Evolutionary conservation across 2,888 invertebrate genomes (phyloP).

Genomic region (Megastigmus dorsalis): DNA sequence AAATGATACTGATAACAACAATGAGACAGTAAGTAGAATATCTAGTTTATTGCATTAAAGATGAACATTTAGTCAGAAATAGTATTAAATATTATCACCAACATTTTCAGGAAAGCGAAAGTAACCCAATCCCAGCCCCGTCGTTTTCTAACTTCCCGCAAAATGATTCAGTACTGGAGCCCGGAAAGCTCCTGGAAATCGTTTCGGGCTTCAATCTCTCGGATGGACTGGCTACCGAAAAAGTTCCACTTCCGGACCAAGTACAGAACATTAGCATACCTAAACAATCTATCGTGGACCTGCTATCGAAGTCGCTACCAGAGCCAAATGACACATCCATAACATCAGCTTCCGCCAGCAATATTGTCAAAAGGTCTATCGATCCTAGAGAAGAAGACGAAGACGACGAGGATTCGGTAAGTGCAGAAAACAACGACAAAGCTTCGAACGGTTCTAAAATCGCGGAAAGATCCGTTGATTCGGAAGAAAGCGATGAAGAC

Average conservation of each 20-base stretch:
- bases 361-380: background rate
- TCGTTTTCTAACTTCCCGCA: background rate
- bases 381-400: background rate
- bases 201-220: slow-evolving; percentile 58
- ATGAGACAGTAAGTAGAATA: slow-evolving; percentile 26
- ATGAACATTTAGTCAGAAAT: background rate
- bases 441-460: no score
- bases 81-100: background rate
- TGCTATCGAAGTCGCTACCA: slow-evolving; percentile 52
- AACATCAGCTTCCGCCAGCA: no score
- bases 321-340: no score
- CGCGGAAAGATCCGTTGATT: slow-evolving; percentile 30
- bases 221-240: slow-evolving; percentile 55
- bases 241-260: slow-evolving; percentile 55
- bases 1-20: slow-evolving; percentile 34
- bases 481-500: background rate
- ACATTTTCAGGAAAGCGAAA: slow-evolving; percentile 1
- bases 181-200: slow-evolving; percentile 53
- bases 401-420: background rate
- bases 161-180: slow-evolving; percentile 42
- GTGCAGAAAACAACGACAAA: no score
- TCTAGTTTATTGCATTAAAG: background rate
- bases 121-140: background rate
- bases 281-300: slow-evolving; percentile 54
- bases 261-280: slow-evolving; percentile 54